Conservation (phyloP, 2,797 vertebrate genomes). For the Alfaro cultratus region DNA sequence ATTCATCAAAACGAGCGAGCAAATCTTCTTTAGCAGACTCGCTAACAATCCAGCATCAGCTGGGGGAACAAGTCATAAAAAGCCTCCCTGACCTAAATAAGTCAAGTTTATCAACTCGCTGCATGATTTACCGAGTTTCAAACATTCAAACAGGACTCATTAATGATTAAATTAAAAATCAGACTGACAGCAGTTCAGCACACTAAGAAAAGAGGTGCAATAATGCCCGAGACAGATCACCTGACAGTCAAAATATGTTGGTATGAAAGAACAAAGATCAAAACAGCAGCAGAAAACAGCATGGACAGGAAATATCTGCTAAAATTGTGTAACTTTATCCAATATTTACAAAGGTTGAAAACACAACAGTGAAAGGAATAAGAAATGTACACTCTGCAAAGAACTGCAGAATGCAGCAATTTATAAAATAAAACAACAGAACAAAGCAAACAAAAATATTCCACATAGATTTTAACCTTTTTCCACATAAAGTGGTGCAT, state of each 20-base stretch:
- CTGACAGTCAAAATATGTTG: constrained; percentile 24
- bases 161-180: constrained; percentile 37
- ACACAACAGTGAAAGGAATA: background rate
- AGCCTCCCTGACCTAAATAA: constrained; percentile 69
- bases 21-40: constrained; percentile 41
- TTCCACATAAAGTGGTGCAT: background rate
- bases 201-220: constrained; percentile 13
- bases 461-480: background rate
- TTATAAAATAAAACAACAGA: background rate
- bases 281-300: constrained; percentile 3
- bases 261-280: constrained; percentile 11
- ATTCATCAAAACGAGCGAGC: constrained; percentile 64
- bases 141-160: constrained; percentile 65
- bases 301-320: background rate
- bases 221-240: background rate
- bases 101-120: constrained; percentile 61
- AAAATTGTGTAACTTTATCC: background rate
- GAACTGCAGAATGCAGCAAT: background rate
- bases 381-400: background rate
- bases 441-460: background rate
- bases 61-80: constrained; percentile 55
- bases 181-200: constrained; percentile 42
- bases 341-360: background rate
- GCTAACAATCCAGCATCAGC: constrained; percentile 47
- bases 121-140: constrained; percentile 58